phyloP scores from a whole-genome alignment of 2,888 invertebrate species.

The Oxytorus armatus region DNA sequence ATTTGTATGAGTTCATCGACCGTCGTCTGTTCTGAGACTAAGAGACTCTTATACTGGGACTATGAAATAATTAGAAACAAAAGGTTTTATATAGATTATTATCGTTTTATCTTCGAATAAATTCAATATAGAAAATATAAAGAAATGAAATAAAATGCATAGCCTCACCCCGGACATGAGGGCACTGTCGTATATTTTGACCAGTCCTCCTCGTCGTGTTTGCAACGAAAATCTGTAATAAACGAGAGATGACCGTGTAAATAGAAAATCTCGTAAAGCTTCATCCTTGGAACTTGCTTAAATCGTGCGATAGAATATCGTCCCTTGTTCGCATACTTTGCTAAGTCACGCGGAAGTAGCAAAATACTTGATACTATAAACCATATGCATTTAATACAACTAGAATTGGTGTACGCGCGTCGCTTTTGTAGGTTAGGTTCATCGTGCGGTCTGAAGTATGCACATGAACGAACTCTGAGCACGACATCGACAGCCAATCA shows the following conservation, averaged over 20 bases:
- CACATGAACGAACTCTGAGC: too few species aligned
- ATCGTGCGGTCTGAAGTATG: too few species aligned
- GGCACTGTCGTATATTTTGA: slow-evolving; percentile 96
- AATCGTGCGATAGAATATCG: too few species aligned
- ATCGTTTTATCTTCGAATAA: too few species aligned
- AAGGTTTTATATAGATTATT: too few species aligned
- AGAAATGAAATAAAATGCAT: slow-evolving; percentile 3
- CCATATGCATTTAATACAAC: too few species aligned
- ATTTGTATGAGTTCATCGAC: slow-evolving; percentile 94
- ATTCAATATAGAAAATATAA: slow-evolving; percentile 1
- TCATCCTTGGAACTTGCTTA: background rate
- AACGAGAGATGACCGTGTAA: slow-evolving; percentile 27
- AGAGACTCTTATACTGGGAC: slow-evolving; percentile 96
- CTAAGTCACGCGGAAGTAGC: too few species aligned
- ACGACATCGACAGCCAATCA: too few species aligned
- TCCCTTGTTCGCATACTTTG: too few species aligned
- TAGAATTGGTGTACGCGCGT: too few species aligned
- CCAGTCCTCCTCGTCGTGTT: slow-evolving; percentile 94
- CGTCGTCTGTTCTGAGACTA: slow-evolving; percentile 95
- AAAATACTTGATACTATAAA: too few species aligned
- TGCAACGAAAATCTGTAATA: slow-evolving; percentile 92
- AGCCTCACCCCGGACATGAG: slow-evolving; percentile 90
- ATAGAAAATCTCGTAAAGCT: background rate
- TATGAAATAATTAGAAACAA: slow-evolving; percentile 79
- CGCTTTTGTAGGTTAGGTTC: too few species aligned